These are phyloP conservation scores for Oscheius sp. DNA, from an alignment of 1,140 invertebrate genomes.

Conservation along the genomic window DNA sequence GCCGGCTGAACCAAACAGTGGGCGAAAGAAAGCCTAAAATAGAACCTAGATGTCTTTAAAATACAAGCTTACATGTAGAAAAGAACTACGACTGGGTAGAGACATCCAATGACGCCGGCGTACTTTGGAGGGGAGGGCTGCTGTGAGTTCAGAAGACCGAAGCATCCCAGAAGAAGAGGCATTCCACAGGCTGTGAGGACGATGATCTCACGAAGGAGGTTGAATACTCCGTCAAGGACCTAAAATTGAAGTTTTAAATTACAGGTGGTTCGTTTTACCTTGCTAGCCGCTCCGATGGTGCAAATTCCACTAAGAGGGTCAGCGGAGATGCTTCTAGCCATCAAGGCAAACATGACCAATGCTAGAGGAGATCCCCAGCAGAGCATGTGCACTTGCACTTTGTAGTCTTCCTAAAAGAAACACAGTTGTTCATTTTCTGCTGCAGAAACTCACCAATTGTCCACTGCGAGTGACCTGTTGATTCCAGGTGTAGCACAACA, in stretches of 20 bases:
- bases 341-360: conserved; percentile 37
- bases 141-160: conserved; percentile 6
- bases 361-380: conserved; percentile 37
- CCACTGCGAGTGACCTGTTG: background rate
- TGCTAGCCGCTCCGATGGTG: conserved; percentile 28
- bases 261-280: conserved; percentile 14
- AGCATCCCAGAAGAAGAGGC: conserved; percentile 30
- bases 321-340: conserved; percentile 30
- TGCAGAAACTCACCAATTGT: conserved; percentile 13
- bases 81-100: conserved; percentile 29
- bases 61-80: conserved; percentile 26
- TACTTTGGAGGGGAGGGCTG: conserved; percentile 6
- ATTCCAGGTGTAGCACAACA: conserved; percentile 32
- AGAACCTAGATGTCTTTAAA: background rate
- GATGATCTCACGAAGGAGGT: conserved; percentile 35
- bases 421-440: background rate
- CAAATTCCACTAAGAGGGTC: conserved; percentile 42
- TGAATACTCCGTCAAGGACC: conserved; percentile 30
- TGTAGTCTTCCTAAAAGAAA: conserved; percentile 18
- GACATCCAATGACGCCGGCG: conserved; percentile 17
- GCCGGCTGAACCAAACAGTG: conserved; percentile 19
- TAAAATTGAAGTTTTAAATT: conserved; percentile 8
- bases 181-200: conserved; percentile 26
- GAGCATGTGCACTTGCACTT: conserved; percentile 34
- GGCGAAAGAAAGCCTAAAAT: conserved; percentile 23